Conservation (phyloP, 2,797 vertebrate genomes). For the Mus caroli region DNA sequence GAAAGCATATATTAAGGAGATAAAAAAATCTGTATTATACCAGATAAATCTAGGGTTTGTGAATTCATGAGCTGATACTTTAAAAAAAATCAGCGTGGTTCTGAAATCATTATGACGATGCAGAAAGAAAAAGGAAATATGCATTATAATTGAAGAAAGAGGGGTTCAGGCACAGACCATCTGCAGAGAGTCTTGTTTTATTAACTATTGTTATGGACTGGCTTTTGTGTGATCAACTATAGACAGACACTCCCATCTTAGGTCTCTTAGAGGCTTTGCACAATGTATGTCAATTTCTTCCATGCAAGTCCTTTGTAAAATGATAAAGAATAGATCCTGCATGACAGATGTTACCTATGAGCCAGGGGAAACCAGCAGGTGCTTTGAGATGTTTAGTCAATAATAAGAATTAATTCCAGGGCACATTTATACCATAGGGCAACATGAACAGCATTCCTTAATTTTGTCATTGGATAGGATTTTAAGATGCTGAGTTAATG, state of each 20-base stretch:
- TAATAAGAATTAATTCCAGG: constrained; percentile 54
- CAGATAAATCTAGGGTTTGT: background rate
- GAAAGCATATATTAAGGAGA: background rate
- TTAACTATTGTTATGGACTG: background rate
- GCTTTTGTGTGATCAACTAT: background rate
- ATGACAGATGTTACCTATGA: constrained; percentile 22
- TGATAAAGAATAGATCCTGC: background rate
- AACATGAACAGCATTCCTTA: constrained; percentile 55
- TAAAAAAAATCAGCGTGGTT: constrained; percentile 8
- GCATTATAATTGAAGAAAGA: background rate
- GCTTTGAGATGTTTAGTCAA: constrained; percentile 39
- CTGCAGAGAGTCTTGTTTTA: background rate
- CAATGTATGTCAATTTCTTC: background rate
- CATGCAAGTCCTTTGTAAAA: background rate
- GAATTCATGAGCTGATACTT: background rate
- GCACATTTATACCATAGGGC: background rate
- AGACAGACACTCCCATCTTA: background rate
- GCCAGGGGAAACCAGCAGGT: constrained; percentile 11
- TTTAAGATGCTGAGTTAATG: constrained; percentile 36
- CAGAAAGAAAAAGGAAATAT: background rate
- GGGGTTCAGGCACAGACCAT: background rate
- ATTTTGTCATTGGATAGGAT: background rate
- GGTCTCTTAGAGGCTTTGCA: background rate
- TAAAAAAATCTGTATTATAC: background rate
- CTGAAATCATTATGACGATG: background rate